These are phyloP conservation scores for Gymnoscelis rufifasciata DNA, from an alignment of 2,888 invertebrate species.

Conservation along the genomic window DNA sequence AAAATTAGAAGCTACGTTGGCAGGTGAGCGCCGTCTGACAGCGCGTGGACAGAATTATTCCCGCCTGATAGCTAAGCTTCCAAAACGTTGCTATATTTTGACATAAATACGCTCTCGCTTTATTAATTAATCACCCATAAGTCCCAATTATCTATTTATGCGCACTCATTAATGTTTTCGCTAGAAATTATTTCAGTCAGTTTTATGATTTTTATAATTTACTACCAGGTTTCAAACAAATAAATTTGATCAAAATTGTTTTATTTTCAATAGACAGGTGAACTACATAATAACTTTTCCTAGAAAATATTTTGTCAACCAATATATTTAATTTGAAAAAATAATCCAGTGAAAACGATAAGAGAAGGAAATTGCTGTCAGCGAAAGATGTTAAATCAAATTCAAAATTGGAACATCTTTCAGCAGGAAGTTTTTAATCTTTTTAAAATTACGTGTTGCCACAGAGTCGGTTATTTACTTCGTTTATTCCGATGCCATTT, in stretches of 20 bases:
- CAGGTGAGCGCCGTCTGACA: conserved; percentile 70
- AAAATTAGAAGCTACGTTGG: conserved; percentile 68
- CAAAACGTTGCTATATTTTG: conserved; percentile 34
- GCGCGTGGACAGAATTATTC: conserved; percentile 34
- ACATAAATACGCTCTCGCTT: conserved; percentile 47
- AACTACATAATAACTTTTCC: conserved; percentile 21
- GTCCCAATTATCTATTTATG: conserved; percentile 30
- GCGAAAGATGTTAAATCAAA: conserved; percentile 68
- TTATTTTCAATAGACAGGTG: conserved; percentile 25
- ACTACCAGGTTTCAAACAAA: too few relatives aligned
- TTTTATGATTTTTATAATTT: conserved; percentile 3
- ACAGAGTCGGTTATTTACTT: conserved; percentile 49
- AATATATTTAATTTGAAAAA: conserved; percentile 42
- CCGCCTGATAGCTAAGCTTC: conserved; percentile 14
- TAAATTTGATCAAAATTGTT: background rate
- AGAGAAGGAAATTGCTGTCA: conserved; percentile 72
- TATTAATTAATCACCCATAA: conserved; percentile 50
- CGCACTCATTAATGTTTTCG: conserved; percentile 13
- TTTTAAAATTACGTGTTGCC: conserved; percentile 49
- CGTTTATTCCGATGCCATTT: conserved; percentile 9
- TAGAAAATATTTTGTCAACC: conserved; percentile 48
- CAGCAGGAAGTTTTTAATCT: conserved; percentile 70
- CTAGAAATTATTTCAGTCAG: conserved; percentile 12
- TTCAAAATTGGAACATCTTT: conserved; percentile 75
- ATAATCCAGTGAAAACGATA: conserved; percentile 51